Base-by-base conservation (phyloP, 2,888 invertebrate species). In the Lasioglossum malachurum region DNA sequence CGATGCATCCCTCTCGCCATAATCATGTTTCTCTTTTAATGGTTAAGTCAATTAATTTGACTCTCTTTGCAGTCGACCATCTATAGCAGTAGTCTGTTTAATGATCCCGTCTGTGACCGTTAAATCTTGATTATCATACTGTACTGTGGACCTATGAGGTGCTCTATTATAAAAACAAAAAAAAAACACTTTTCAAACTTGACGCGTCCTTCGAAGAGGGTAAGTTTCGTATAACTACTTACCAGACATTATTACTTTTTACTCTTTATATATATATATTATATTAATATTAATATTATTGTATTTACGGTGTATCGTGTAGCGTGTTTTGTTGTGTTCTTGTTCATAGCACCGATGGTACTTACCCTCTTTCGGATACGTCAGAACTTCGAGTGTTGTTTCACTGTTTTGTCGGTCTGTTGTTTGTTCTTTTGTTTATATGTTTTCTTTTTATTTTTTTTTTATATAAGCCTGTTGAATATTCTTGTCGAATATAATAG, bases 61-160 rank as follows among this genome's bases (percentile, higher is more conserved):
- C 84, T 88, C 80, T 89, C 86, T 86, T 88, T 86, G 86, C 83
- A 90, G 87, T 87, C 83, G 90, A 86, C 83, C 81, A 75, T 89
- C 86, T 91, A 85, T 88, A 88, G 87, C 88, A 93, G 87, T 91
- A 88, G 84, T 93, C 90, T 86, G 82, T 91, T 93, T 91, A 93
- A 93, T 93, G 93, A 92, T 89, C 82, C 77, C 83, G 87, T 87
- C 83, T 87, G 83, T 89, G 78, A 89, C 80, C 80, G 78, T 85
- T 87, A 80, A 78, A 87, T 89, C 80, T 86, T 89, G 82, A 86
- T 81, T 88, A 86, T 83, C 87, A 80, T 87, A 64, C 64, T 64
- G 74, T 90, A 86, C 88, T 86, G 64, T 81, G 78, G 82, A 87
- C 75, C 77, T 86, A 87, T 87, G 86, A 88, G 79, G 77, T 78